Evolutionary conservation across 2,797 vertebrate genomes (phyloP).

Genomic region (Numenius phaeopus): DNA sequence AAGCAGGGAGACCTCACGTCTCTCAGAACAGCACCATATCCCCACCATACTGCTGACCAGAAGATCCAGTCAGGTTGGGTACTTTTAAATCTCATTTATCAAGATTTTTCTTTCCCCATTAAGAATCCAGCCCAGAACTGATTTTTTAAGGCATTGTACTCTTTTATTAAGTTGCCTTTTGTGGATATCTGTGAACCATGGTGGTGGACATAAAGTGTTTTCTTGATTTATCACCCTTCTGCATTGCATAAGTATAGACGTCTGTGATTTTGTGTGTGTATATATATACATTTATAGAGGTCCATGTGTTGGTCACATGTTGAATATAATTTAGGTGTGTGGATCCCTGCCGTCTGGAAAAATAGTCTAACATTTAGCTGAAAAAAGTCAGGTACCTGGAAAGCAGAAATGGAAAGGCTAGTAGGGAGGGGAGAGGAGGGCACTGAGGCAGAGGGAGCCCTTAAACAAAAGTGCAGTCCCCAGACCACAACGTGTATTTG

Average conservation of each 20-base stretch:
- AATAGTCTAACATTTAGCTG: neutral
- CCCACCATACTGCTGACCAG: neutral
- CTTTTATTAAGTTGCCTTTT: neutral
- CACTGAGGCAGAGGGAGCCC: neutral
- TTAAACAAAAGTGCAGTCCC: neutral
- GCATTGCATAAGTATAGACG: neutral
- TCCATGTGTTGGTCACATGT: slow-evolving; percentile 7
- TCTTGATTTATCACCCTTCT: slow-evolving; percentile 13
- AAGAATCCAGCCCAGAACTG: neutral
- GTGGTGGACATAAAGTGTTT: neutral
- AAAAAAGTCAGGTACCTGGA: neutral
- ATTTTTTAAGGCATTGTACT: neutral
- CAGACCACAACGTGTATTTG: neutral
- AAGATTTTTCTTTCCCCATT: neutral
- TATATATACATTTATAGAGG: neutral
- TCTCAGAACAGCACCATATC: neutral
- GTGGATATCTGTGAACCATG: neutral
- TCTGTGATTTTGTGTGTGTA: neutral
- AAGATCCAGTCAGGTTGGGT: neutral
- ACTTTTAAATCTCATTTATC: neutral
- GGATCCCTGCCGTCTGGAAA: neutral
- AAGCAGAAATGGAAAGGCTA: neutral
- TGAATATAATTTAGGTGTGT: neutral
- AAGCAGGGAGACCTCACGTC: neutral
- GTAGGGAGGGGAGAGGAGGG: neutral